Evolutionary conservation across 1,140 invertebrate species (phyloP), one percentile per base, ranked within the genome.

Genomic region (Drosophila arizonae): DNA sequence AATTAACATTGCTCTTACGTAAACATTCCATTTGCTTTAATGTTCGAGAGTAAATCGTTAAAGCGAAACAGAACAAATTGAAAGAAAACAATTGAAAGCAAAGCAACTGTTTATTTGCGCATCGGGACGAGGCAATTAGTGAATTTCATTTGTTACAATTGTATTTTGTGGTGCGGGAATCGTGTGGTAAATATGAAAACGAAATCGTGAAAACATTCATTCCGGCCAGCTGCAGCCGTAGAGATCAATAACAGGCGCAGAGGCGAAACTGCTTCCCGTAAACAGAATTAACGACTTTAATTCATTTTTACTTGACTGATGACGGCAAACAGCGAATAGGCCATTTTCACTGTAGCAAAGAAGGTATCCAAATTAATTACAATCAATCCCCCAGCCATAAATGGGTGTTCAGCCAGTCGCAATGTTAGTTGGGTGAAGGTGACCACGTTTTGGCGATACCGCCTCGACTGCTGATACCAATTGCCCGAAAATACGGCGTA

Each of bases 121-220:
- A 87, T 75, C 63, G 70, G 66, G 78, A 87, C 68, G 71, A 54
- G 75, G 78, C 82, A 81, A 86, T 87, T 79, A 86, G 87, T 76
- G 52, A 78, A 75, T 85, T 81, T 85, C 70, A 72, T 81, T 81
- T 72, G 79, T 68, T 73, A 60, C 56, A 71, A 85, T 85, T 85
- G 81, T 69, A 6, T 41, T 68, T 66, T 63, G 70, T 68, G 54
- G 51, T 26, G 15, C 56, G 55, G 36, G 57, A 33, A 63, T 58
- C 58, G 30, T 39, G 30, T 58, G 33, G 30, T 17, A 51, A 71
- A 71, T 68, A 33, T 30, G 63, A 65, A 55, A 55, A 43, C 56
- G 41, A 33, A 56, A 46, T 52, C 30, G 54, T 15, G 28, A 21
- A 66, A 67, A 72, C 46, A 45, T 43, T 15, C 51, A 26, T 51